phyloP scores from a whole-genome alignment of 2,888 invertebrate species.

The Athrips mouffetella region DNA sequence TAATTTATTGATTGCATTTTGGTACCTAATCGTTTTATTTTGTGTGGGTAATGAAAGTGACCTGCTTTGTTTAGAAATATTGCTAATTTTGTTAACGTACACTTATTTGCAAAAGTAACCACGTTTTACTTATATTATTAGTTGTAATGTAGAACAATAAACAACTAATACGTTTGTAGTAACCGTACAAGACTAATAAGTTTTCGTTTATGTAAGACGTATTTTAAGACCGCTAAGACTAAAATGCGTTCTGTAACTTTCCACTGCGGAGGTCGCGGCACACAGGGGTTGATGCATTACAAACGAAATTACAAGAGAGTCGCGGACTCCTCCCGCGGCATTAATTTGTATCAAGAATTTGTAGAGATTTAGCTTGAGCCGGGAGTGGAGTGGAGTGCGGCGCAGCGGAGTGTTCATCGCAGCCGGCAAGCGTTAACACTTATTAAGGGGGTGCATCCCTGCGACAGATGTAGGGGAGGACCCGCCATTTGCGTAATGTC shows the following conservation, averaged over 20 bases:
- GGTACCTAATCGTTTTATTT: background rate
- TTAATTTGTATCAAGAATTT: constrained; percentile 79
- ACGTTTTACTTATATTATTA: too few species aligned
- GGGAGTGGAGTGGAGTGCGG: constrained; percentile 34
- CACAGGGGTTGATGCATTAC: constrained; percentile 49
- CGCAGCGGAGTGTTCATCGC: constrained; percentile 67
- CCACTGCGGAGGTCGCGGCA: constrained; percentile 14
- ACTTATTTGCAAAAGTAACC: too few species aligned
- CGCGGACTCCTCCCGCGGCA: constrained; percentile 60
- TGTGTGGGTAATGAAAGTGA: too few species aligned
- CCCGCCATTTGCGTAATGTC: constrained; percentile 76
- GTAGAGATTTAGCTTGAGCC: constrained; percentile 76
- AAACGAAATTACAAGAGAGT: constrained; percentile 70
- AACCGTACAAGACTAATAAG: too few species aligned
- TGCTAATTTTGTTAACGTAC: too few species aligned
- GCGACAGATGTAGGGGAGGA: constrained; percentile 78
- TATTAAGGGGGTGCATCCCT: constrained; percentile 78
- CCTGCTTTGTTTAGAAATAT: too few species aligned
- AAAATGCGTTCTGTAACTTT: background rate
- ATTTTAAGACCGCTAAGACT: background rate
- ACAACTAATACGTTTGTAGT: too few species aligned
- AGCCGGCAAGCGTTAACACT: constrained; percentile 77
- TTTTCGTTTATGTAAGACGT: background rate
- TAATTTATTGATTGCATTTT: constrained; percentile 4
- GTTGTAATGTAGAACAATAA: too few species aligned